A percentile compares a stretch with the other conserved stretches of the same genome.
phyloP scores from a whole-genome alignment of 2,113 vertebrate genomes.

The Vimba vimba region DNA sequence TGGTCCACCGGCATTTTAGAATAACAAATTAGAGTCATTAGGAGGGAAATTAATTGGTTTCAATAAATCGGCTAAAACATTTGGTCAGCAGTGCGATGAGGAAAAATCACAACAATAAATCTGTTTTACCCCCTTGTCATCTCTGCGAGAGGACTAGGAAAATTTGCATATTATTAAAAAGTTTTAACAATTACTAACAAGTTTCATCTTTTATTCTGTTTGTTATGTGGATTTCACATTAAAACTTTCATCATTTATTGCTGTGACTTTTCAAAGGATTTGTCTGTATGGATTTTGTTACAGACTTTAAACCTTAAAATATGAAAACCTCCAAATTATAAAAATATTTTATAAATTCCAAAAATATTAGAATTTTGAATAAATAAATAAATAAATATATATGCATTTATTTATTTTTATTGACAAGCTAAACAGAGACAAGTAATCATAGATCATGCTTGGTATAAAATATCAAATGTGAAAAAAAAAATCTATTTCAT shows the following conservation, averaged over 20 bases:
- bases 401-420: no score
- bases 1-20: slow-evolving; percentile 17
- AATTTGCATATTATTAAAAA: neutral
- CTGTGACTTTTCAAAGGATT: neutral
- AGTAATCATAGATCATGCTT: no score
- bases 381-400: neutral
- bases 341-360: no score
- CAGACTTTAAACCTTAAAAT: neutral
- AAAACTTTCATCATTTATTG: neutral
- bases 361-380: neutral
- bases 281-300: neutral
- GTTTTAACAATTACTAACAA: neutral
- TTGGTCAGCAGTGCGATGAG: slow-evolving; percentile 9
- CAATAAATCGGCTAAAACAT: slow-evolving; percentile 22
- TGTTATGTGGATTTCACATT: neutral
- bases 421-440: no score
- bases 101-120: slow-evolving; percentile 16
- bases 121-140: neutral
- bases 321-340: no score
- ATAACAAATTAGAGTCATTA: slow-evolving; percentile 42
- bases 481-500: no score
- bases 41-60: slow-evolving; percentile 47
- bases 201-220: neutral
- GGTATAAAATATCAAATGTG: no score
- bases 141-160: neutral